These are phyloP conservation scores for Formica selysi DNA, from an alignment of 1,140 invertebrate genomes.

Conservation along the genomic window DNA sequence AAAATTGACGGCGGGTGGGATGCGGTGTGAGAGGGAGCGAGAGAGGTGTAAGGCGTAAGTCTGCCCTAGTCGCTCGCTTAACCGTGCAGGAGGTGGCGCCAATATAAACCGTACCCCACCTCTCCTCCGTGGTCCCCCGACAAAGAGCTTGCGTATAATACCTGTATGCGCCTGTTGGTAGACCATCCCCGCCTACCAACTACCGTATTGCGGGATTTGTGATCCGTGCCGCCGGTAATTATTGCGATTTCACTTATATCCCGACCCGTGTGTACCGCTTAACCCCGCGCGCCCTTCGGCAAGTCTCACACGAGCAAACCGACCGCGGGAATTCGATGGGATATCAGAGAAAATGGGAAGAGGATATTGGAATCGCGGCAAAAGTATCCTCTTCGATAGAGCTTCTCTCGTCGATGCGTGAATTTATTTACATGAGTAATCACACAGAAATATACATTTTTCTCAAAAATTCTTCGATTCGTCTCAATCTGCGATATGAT, in stretches of 20 bases:
- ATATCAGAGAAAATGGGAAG: neutral
- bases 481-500: neutral
- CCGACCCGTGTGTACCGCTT: conserved; percentile 45
- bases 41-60: conserved; percentile 83
- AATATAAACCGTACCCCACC: conserved; percentile 81
- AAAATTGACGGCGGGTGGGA: conserved; percentile 9
- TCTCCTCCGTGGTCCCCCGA: conserved; percentile 73
- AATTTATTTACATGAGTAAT: neutral
- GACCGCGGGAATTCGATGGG: conserved; percentile 34
- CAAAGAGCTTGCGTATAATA: conserved; percentile 83
- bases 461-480: neutral
- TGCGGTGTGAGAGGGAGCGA: conserved; percentile 47
- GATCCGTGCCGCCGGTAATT: conserved; percentile 72
- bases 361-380: conserved; percentile 24
- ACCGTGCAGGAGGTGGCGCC: conserved; percentile 86
- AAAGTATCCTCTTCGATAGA: conserved; percentile 2
- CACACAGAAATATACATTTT: neutral
- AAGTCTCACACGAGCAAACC: neutral
- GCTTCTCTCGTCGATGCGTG: neutral
- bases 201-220: conserved; percentile 76
- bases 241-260: conserved; percentile 74
- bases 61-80: conserved; percentile 83
- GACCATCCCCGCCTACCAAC: conserved; percentile 74
- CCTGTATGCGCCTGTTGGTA: conserved; percentile 77
- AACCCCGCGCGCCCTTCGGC: conserved; percentile 23